Conservation (phyloP, 2,888 invertebrate species). For the Luperina testacea region DNA sequence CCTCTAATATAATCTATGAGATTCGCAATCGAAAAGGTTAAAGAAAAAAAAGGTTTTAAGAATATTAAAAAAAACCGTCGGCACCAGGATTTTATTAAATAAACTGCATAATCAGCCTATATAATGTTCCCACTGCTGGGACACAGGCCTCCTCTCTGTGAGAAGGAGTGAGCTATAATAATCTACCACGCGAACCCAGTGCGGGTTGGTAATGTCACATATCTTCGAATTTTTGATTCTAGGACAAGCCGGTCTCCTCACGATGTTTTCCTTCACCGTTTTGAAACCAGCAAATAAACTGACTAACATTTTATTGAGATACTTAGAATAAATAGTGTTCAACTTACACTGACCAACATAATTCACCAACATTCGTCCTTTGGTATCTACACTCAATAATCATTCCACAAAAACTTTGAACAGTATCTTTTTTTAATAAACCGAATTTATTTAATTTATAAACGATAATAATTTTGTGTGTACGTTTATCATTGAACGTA, state of each 20-base stretch:
- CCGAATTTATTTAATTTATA: constrained; percentile 32
- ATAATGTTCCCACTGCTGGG: no score
- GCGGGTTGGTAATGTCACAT: not conserved
- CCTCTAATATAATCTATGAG: not conserved
- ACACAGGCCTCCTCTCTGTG: not conserved
- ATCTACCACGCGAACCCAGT: not conserved
- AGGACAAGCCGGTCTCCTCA: not conserved
- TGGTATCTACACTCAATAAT: constrained; percentile 10
- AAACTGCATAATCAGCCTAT: no score
- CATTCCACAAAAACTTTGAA: not conserved
- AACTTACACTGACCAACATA: constrained; percentile 6
- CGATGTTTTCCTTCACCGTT: not conserved
- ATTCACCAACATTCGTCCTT: constrained; percentile 13
- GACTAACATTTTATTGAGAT: not conserved
- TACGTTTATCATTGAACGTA: constrained; percentile 7
- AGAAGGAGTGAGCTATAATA: not conserved
- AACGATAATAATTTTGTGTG: constrained; percentile 7
- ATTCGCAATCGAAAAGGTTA: not conserved
- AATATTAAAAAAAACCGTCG: no score
- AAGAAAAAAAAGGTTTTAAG: no score
- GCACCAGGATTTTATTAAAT: no score
- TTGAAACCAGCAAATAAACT: not conserved
- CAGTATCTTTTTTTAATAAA: constrained; percentile 32
- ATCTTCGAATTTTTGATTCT: not conserved
- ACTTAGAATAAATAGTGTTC: not conserved